Evolutionary conservation across 35 echinoderm and acorn worm species (phyloP), one percentile per base, ranked within the genome.

Genomic region (Apostichopus parvimensis): DNA sequence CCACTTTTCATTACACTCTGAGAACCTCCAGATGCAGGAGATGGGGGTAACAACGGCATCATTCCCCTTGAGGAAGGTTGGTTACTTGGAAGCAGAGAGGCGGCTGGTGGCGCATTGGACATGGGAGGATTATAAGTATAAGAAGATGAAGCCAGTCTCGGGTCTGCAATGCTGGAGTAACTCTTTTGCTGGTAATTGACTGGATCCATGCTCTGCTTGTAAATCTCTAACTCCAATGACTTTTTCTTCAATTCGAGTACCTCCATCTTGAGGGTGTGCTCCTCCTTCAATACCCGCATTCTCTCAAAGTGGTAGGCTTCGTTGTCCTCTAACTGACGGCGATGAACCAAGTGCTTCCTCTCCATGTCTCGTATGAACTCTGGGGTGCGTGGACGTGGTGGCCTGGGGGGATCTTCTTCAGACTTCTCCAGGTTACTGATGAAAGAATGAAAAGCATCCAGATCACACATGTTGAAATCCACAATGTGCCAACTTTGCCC

Each of bases 401-500:
- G 72, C 71, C 56, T 53, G 2, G 17, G 18, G 76, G 73, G 73
- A 14, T 28, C 86, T 8, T 4, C 34, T 59, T 78, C 73, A 1
- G 9, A 9, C 9, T 57, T 53, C 53, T 79, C 89, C 89, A 77
- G 5, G 15, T 21, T 52, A 68, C 89, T 91, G 89, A 79, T 77
- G 76, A 91, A 59, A 91, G 76, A 91, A 91, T 79, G 89, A 79
- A 91, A 91, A 84, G 81, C 81, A 84, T 84, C 81, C 81, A 84
- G 54, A 84, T 84, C 81, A 84, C 81, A 84, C 81, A 84, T 59
- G 20, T 54, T 84, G 57, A 55, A 84, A 72, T 72, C 72, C 86
- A 22, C 71, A 17, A 45, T 18, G 9, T 61, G 71, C 17, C 9
- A 21, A 88, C 26, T 24, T 68, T 68, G 8, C 86, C 68, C 86